Evolutionary conservation across 2,888 invertebrate species (phyloP), one percentile per base, ranked within the genome.

Genomic region (Melieria omissa): DNA sequence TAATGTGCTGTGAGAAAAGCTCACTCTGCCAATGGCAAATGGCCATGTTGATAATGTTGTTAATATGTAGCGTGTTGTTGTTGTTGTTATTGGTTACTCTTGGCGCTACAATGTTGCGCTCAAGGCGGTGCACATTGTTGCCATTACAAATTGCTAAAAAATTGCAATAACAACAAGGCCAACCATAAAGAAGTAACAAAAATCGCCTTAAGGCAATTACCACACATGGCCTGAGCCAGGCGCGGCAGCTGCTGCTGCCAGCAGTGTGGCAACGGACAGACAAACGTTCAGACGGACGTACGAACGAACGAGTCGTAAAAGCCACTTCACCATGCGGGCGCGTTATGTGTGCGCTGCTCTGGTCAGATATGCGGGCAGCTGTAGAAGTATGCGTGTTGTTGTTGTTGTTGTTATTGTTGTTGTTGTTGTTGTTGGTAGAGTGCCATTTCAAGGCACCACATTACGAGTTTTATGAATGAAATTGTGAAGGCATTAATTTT

Each of bases 401-500:
- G 29, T 29, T 29, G 1, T 29, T 29, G 29, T 29, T 29, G 16
- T 29, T 29, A 3, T 29, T 29, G 16, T 16, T 16, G 1, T 16
- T 16, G 2, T 16, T 1, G 16, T 16, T 16, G 29, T 29, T 29
- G 29, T 29, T 1, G 1, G 29, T 29, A 29, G 29, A 61, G 44
- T 61, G 14, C 46, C 14, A 29, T 68, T n/a, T 60, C 8, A 60
- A n/a, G 41, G 44, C 12, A 68, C 45, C 47, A 42, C 57, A 64
- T 52, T 46, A 49, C 65, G 45, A 45, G 29, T 80, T 82, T 81
- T 83, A 82, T 81, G 83, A 82, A 82, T 81, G 80, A 82, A 81
- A 81, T 80, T 82, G 81, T 80, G 61, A 75, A 77, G 81, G 80
- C 82, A 83, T 82, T 83, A 83, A 83, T 83, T 83, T 81, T 82